These are phyloP conservation scores for Porites divaricata DNA, from an alignment of 92 coral and sea anemone genomes.

Conservation along the genomic window DNA sequence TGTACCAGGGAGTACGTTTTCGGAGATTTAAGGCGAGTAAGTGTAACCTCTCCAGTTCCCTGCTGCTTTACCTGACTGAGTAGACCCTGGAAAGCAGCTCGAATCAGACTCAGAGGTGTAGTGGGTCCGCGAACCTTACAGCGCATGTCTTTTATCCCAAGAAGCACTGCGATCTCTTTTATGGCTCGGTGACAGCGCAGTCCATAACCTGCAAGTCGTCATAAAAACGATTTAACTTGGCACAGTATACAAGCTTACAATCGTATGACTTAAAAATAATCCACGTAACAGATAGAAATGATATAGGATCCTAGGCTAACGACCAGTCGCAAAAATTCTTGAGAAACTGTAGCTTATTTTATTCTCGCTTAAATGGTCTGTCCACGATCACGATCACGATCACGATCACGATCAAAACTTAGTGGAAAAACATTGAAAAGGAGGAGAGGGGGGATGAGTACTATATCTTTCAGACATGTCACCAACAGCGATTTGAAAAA, in stretches of 20 bases:
- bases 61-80: slow-evolving; percentile 82
- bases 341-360: no score
- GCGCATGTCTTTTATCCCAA: slow-evolving; percentile 98
- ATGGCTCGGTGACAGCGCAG: slow-evolving; percentile 95
- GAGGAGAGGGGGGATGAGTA: no score
- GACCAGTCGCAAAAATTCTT: no score
- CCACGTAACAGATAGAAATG: no score
- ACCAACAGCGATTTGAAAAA: no score
- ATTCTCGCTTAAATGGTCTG: no score
- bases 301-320: no score
- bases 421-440: no score
- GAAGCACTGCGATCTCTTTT: slow-evolving; percentile 87
- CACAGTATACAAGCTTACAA: neutral
- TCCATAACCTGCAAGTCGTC: slow-evolving; percentile 76
- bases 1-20: neutral
- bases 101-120: slow-evolving; percentile 94
- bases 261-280: no score
- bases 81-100: slow-evolving; percentile 93
- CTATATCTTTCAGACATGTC: no score
- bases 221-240: neutral
- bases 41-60: neutral
- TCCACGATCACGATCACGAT: no score
- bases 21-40: neutral
- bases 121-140: slow-evolving; percentile 94
- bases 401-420: no score